A percentile compares a stretch with the other conserved stretches of the same genome.
Evolutionary conservation across 2,888 invertebrate species (phyloP).

Genomic region (Agrotis ipsilon): DNA sequence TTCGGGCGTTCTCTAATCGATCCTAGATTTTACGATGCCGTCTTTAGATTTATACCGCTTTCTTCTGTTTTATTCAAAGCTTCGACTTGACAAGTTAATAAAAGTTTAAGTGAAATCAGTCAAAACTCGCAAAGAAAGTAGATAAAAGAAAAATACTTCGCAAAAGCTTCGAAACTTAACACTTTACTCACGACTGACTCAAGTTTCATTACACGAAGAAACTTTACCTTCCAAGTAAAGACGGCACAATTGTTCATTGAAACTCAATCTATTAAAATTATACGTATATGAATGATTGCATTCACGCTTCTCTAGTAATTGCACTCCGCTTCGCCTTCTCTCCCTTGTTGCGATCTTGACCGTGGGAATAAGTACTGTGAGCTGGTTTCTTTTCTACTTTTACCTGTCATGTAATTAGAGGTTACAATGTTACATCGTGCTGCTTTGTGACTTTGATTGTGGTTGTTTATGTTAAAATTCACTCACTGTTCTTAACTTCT

Average conservation of each 20-base stretch:
- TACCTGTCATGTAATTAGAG: conserved; percentile 72
- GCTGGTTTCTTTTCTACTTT: conserved; percentile 80
- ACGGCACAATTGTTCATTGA: conserved; percentile 36
- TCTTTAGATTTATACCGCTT: background rate
- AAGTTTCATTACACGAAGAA: conserved; percentile 35
- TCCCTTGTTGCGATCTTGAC: conserved; percentile 76
- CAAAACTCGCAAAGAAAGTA: conserved; percentile 7
- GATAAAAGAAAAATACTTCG: conserved; percentile 7
- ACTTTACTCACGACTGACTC: conserved; percentile 22
- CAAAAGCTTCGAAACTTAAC: conserved; percentile 25
- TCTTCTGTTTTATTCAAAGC: background rate
- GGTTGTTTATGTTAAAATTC: conserved; percentile 31
- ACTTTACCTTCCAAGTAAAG: conserved; percentile 23
- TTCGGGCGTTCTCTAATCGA: background rate
- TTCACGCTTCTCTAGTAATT: conserved; percentile 66
- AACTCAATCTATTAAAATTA: conserved; percentile 55
- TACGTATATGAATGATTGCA: conserved; percentile 59
- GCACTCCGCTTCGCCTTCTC: conserved; percentile 62
- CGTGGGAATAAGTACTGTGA: conserved; percentile 79
- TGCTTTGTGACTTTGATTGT: conserved; percentile 53
- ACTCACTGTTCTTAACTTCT: conserved; percentile 13
- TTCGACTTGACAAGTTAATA: background rate
- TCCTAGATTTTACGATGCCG: background rate
- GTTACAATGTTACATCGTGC: conserved; percentile 58
- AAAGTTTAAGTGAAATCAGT: conserved; percentile 9